These are phyloP conservation scores for Thera britannica DNA, from an alignment of 2,888 invertebrate genomes.

Conservation along the genomic window DNA sequence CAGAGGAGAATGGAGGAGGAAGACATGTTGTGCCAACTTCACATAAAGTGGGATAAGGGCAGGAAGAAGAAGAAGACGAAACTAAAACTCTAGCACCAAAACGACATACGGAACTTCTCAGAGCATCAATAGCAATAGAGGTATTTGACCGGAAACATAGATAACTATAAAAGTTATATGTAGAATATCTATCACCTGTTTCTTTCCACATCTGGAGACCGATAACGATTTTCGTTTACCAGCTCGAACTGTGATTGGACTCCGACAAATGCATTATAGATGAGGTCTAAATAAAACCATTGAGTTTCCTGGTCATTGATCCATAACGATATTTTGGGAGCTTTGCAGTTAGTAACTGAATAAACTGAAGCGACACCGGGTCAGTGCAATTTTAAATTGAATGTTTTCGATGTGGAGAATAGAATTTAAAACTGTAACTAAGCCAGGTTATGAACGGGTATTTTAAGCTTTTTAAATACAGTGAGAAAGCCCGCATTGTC, in stretches of 20 bases:
- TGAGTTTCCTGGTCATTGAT: slow-evolving; percentile 67
- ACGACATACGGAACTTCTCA: no score
- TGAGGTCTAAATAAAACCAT: slow-evolving; percentile 77
- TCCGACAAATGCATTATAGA: slow-evolving; percentile 75
- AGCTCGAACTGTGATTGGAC: slow-evolving; percentile 63
- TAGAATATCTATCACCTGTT: slow-evolving; percentile 32
- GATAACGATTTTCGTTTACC: slow-evolving; percentile 77
- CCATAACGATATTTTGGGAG: slow-evolving; percentile 70
- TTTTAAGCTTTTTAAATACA: neutral
- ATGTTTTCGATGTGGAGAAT: slow-evolving; percentile 43
- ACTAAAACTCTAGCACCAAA: no score
- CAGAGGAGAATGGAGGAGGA: no score
- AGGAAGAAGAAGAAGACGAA: no score
- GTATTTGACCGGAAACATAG: slow-evolving; percentile 24
- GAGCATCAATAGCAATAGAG: no score
- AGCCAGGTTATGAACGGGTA: no score
- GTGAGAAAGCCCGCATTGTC: no score
- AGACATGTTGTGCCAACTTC: no score
- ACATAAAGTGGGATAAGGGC: no score
- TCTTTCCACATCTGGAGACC: slow-evolving; percentile 55
- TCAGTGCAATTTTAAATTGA: slow-evolving; percentile 38
- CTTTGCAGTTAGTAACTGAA: slow-evolving; percentile 58
- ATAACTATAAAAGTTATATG: no score
- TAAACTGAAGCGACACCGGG: slow-evolving; percentile 46
- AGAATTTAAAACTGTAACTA: neutral